Base-by-base conservation (phyloP, 2,113 vertebrate species). In the Tragelaphus scriptus region DNA sequence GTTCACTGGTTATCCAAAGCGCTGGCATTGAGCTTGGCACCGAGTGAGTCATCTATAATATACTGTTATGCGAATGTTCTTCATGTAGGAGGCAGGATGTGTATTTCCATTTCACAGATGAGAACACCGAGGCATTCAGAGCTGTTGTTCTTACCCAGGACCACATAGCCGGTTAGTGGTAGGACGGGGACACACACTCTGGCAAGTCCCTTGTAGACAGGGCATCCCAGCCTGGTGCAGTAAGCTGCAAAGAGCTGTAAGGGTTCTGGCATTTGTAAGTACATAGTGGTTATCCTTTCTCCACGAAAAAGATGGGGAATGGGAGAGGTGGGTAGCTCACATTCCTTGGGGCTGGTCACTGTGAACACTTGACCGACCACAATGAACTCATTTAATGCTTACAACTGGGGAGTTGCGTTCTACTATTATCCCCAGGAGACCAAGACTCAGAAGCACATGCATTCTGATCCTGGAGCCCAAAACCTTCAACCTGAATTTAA, bases 331-430 rank as follows among this genome's bases (percentile, higher is more conserved):
- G 49, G 47, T 23, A 85, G 65, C 51, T 44, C 21, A 2, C 13
- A 1, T 58, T 80, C 40, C 25, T 25, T 77, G 68, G 65, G 53
- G 49, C 21, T 3, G 23, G 58, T 61, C 1, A 21, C 2, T 12
- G 16, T 6, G 32, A 95, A 63, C 26, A 3, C 80, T 19, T 23
- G 3, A n/a, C n/a, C 16, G 1, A 44, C 40, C 40, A 56, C 14
- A 28, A 2, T n/a, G 32, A 82, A n/a, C 77, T 84, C 80, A 32
- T 32, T 32, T 32, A 21, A 36, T 13, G 26, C 26, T 71, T 40
- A 30, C 6, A 28, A 0, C 55, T 10, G 6, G 0, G 2, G 59
- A 53, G 71, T 4, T 2, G 28, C 9, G 8, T 15, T 53, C 26
- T 36, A 2, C 44, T 25, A 4, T 17, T 4, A 17, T 4, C n/a